phyloP scores from a whole-genome alignment of 2,113 vertebrate species.

The Forbesichthys papilliferus region DNA sequence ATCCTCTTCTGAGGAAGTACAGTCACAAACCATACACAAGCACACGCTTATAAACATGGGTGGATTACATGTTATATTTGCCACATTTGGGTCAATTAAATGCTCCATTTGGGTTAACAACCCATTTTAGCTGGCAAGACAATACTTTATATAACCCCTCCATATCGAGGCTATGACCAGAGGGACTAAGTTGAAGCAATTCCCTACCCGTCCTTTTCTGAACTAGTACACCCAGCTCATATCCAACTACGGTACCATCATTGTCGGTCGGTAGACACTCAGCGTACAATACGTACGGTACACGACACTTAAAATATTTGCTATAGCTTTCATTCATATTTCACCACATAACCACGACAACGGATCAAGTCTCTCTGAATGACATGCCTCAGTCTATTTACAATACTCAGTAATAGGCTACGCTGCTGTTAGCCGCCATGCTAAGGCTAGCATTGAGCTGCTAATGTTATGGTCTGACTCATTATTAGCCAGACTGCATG shows the following conservation, averaged over 20 bases:
- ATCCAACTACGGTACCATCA: too few relatives aligned
- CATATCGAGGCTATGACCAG: constrained; percentile 33
- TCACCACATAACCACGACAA: too few relatives aligned
- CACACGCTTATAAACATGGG: not conserved
- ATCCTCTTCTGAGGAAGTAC: not conserved
- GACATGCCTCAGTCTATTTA: not conserved
- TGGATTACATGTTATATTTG: constrained; percentile 9
- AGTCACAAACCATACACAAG: not conserved
- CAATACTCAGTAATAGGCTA: not conserved
- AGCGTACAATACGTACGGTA: too few relatives aligned
- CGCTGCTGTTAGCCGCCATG: constrained; percentile 4
- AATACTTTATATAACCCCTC: constrained; percentile 29
- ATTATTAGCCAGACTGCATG: constrained; percentile 20
- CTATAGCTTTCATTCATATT: constrained; percentile 19
- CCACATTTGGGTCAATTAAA: constrained; percentile 14
- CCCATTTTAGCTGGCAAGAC: not conserved
- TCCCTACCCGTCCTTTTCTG: not conserved
- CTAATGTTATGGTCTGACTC: not conserved
- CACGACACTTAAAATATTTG: not conserved
- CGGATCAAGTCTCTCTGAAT: too few relatives aligned
- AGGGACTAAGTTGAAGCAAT: constrained; percentile 10
- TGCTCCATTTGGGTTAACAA: not conserved
- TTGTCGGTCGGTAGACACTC: too few relatives aligned
- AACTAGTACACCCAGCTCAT: not conserved
- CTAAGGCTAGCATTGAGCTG: constrained; percentile 31